Evolutionary conservation across 1,140 invertebrate genomes (phyloP).

Genomic region (Ladona fulva): DNA sequence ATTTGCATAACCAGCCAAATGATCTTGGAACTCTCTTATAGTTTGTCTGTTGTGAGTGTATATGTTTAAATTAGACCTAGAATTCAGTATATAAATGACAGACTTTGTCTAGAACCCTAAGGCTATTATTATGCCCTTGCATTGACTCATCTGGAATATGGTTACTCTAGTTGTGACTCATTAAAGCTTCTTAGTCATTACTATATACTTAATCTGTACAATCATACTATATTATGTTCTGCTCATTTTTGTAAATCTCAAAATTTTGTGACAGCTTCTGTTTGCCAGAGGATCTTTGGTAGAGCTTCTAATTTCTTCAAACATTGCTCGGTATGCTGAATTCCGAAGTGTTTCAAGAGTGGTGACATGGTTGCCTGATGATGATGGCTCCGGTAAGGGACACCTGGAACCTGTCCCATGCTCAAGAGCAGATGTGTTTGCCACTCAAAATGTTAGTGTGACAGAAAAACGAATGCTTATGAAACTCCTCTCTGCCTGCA

Average conservation of each 20-base stretch:
- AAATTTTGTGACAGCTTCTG: constrained; percentile 48
- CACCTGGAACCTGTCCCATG: constrained; percentile 75
- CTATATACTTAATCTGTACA: constrained; percentile 18
- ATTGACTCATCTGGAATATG: too few species aligned
- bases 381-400: constrained; percentile 34
- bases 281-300: constrained; percentile 79
- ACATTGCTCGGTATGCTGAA: constrained; percentile 92
- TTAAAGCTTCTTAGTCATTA: too few species aligned
- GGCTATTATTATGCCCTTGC: too few species aligned
- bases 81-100: too few species aligned
- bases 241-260: background rate
- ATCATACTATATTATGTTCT: background rate
- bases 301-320: constrained; percentile 86
- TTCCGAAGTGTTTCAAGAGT: constrained; percentile 85
- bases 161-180: too few species aligned
- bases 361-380: constrained; percentile 55
- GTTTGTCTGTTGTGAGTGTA: too few species aligned
- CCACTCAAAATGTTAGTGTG: constrained; percentile 77
- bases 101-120: too few species aligned
- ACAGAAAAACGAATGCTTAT: constrained; percentile 92
- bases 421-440: constrained; percentile 89
- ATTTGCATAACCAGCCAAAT: too few species aligned
- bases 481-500: constrained; percentile 83
- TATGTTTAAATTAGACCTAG: too few species aligned
- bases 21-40: too few species aligned